These are phyloP conservation scores for Galerucella pusilla DNA, from an alignment of 2,888 invertebrate genomes.

Conservation along the genomic window DNA sequence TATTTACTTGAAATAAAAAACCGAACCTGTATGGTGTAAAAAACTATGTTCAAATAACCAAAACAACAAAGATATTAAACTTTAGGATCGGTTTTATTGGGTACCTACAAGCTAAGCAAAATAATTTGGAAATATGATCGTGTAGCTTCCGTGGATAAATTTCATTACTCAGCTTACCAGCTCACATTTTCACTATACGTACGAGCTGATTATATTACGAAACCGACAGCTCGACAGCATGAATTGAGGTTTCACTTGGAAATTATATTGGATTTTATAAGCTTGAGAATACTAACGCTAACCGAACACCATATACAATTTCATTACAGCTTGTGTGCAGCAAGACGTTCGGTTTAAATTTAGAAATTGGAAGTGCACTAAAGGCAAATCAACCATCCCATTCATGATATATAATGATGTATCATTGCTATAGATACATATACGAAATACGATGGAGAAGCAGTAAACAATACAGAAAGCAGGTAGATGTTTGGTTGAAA, in stretches of 20 bases:
- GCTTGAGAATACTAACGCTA: background rate
- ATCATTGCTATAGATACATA: background rate
- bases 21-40: no score
- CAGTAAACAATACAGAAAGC: background rate
- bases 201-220: background rate
- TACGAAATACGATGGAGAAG: background rate
- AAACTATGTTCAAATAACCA: no score
- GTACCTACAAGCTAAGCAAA: background rate
- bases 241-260: conserved; percentile 2
- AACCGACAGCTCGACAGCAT: background rate
- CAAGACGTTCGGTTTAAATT: conserved; percentile 3
- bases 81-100: no score
- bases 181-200: background rate
- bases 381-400: conserved; percentile 8
- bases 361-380: conserved; percentile 5
- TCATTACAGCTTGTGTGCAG: background rate
- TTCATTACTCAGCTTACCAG: background rate
- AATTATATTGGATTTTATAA: conserved; percentile 6
- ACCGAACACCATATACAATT: conserved; percentile 7
- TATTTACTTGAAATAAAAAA: no score
- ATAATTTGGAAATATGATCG: background rate
- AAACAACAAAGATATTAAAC: no score
- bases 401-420: conserved; percentile 2
- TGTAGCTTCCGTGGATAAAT: background rate
- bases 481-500: background rate